These are phyloP conservation scores for Phaedon cochleariae DNA, from an alignment of 2,888 invertebrate species.

Conservation along the genomic window DNA sequence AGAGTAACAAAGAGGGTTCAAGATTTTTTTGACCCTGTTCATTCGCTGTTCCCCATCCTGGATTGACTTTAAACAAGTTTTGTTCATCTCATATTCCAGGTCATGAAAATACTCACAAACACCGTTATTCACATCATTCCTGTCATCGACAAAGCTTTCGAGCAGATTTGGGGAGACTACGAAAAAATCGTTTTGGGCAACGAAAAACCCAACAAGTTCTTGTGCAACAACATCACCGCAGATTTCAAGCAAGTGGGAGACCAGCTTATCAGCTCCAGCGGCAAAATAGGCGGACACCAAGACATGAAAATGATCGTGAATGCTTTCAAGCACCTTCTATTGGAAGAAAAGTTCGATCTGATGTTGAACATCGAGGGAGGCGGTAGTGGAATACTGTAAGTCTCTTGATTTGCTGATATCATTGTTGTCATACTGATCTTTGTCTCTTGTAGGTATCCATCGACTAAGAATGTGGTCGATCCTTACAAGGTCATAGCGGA, in stretches of 20 bases:
- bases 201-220: slow-evolving; percentile 47
- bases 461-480: slow-evolving; percentile 45
- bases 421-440: slow-evolving; percentile 12
- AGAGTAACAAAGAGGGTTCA: too few species aligned
- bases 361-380: slow-evolving; percentile 81
- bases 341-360: slow-evolving; percentile 74
- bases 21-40: too few species aligned
- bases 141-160: slow-evolving; percentile 68
- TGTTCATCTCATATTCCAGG: slow-evolving; percentile 58
- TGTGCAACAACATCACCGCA: slow-evolving; percentile 60
- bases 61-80: too few species aligned
- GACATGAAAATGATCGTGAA: slow-evolving; percentile 64
- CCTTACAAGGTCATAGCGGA: slow-evolving; percentile 65
- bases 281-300: slow-evolving; percentile 57
- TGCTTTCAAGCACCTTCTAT: slow-evolving; percentile 72
- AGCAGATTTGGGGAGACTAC: slow-evolving; percentile 60
- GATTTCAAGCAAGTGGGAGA: slow-evolving; percentile 72
- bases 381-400: slow-evolving; percentile 68
- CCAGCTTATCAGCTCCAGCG: slow-evolving; percentile 66
- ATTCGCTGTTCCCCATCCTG: too few species aligned
- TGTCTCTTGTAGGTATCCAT: slow-evolving; percentile 53
- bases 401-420: slow-evolving; percentile 23
- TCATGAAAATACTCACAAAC: slow-evolving; percentile 72
- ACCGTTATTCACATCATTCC: slow-evolving; percentile 85
- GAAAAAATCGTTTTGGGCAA: slow-evolving; percentile 57